Conservation (phyloP, 1,140 invertebrate genomes). For the Pseudachorutes palmiensis region DNA sequence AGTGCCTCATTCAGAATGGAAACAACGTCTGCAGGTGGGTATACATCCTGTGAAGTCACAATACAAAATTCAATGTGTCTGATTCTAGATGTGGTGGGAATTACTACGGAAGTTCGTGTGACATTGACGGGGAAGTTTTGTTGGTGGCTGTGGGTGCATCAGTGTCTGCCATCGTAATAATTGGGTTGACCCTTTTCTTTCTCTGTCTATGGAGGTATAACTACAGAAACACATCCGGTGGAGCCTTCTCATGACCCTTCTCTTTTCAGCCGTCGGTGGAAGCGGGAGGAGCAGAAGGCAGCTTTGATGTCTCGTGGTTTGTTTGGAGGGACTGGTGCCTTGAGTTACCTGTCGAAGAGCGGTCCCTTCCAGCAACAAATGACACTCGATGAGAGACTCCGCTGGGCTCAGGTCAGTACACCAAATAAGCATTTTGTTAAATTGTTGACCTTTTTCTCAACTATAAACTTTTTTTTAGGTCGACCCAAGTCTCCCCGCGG, state of each 20-base stretch:
- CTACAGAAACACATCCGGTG: no score
- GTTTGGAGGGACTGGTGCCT: conserved; percentile 57
- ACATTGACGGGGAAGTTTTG: conserved; percentile 82
- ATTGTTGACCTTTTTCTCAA: no score
- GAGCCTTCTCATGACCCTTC: no score
- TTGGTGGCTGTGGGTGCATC: conserved; percentile 82
- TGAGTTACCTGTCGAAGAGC: conserved; percentile 42
- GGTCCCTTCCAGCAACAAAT: conserved; percentile 48
- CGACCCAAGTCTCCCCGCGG: conserved; percentile 45
- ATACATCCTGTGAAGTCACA: no score
- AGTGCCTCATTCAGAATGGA: conserved; percentile 64
- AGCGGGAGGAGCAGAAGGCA: conserved; percentile 65
- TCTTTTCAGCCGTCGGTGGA: conserved; percentile 67
- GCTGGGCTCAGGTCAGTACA: conserved; percentile 80
- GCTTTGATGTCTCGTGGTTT: conserved; percentile 45
- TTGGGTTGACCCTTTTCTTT: conserved; percentile 73
- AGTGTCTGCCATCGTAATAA: conserved; percentile 75
- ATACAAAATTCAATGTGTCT: background rate
- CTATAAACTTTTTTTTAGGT: no score
- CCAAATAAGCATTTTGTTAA: no score
- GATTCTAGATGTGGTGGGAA: conserved; percentile 63
- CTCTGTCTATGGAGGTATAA: conserved; percentile 80
- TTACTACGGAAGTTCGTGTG: conserved; percentile 78
- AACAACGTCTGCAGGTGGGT: conserved; percentile 70
- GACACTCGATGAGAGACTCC: conserved; percentile 62